phyloP scores from a whole-genome alignment of 2,113 vertebrate genomes.

The Hemiprocne comata region DNA sequence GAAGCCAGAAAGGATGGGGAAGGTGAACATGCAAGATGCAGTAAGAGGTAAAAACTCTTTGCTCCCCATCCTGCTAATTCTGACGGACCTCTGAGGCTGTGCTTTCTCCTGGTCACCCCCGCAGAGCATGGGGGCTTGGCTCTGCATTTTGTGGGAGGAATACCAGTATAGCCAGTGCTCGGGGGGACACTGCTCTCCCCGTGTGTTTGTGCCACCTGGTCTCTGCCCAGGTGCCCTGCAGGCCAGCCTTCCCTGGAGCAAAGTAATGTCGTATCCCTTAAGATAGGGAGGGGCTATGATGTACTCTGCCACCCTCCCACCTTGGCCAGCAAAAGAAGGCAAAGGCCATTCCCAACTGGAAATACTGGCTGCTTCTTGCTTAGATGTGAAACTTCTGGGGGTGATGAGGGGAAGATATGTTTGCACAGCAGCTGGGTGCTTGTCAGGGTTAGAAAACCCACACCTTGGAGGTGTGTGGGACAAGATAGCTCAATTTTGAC shows the following conservation, averaged over 20 bases:
- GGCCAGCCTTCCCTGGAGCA: not conserved
- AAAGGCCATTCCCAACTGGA: not conserved
- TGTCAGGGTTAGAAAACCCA: fast-evolving
- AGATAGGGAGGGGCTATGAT: fast-evolving
- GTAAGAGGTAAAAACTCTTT: not conserved
- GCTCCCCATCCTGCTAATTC: not conserved
- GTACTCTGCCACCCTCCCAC: not conserved
- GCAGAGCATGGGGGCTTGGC: not conserved
- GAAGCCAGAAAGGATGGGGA: fast-evolving
- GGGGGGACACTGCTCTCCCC: not conserved
- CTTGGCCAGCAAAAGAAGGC: not conserved
- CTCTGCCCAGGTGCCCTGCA: fast-evolving
- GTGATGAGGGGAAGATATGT: fast-evolving
- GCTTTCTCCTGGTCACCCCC: not conserved
- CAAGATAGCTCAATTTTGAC: fast-evolving
- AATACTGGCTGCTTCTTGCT: not conserved
- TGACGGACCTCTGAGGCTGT: fast-evolving
- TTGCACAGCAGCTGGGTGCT: not conserved
- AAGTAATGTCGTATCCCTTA: fast-evolving
- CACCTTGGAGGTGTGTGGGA: fast-evolving
- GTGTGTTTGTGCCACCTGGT: not conserved
- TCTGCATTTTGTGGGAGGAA: not conserved
- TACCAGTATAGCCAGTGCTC: not conserved
- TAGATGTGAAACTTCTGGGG: too few relatives aligned
- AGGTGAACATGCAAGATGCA: not conserved